These are phyloP conservation scores for Volucella inanis DNA, from an alignment of 2,888 invertebrate genomes.

Conservation along the genomic window DNA sequence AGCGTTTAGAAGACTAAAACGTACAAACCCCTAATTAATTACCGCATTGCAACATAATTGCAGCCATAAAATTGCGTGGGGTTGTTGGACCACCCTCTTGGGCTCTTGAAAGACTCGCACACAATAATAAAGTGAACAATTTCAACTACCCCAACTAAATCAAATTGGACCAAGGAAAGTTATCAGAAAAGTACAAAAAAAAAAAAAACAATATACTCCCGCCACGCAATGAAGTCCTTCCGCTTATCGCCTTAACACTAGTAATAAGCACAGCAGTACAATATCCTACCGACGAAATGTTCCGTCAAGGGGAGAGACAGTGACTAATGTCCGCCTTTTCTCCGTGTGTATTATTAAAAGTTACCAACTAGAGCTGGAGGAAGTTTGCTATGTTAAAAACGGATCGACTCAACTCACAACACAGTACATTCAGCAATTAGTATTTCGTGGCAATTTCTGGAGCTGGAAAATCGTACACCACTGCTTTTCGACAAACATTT, in stretches of 20 bases:
- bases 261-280: slow-evolving; percentile 66
- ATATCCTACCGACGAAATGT: slow-evolving; percentile 59
- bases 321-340: slow-evolving; percentile 67
- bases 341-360: slow-evolving; percentile 53
- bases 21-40: slow-evolving; percentile 69
- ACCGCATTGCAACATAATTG: slow-evolving; percentile 69
- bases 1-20: slow-evolving; percentile 65
- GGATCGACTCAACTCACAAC: no score
- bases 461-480: slow-evolving; percentile 61
- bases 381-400: slow-evolving; percentile 58
- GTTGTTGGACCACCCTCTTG: not conserved
- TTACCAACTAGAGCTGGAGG: slow-evolving; percentile 39
- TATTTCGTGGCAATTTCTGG: slow-evolving; percentile 66
- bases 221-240: slow-evolving; percentile 69
- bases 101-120: not conserved
- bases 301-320: slow-evolving; percentile 51
- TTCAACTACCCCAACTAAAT: slow-evolving; percentile 23
- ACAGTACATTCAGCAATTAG: slow-evolving; percentile 67
- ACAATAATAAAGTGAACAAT: slow-evolving; percentile 20
- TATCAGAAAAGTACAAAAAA: slow-evolving; percentile 38
- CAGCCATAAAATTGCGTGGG: slow-evolving; percentile 51
- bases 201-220: slow-evolving; percentile 4
- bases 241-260: slow-evolving; percentile 70
- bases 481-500: slow-evolving; percentile 39
- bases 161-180: slow-evolving; percentile 18